phyloP scores from a whole-genome alignment of 2,113 vertebrate genomes.

The Pituophis catenifer region DNA sequence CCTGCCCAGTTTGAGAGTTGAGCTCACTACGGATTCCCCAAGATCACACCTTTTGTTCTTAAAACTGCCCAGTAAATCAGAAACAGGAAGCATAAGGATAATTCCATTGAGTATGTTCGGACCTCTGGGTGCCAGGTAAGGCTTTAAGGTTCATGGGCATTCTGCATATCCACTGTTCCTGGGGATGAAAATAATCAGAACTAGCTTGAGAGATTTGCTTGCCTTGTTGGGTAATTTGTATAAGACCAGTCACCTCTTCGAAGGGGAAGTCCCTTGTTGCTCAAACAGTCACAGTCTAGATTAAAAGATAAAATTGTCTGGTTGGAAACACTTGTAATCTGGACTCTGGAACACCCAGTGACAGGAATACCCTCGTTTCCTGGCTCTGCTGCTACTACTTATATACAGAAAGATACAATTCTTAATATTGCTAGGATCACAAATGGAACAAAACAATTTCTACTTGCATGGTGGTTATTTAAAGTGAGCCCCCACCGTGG shows the following conservation, averaged over 20 bases:
- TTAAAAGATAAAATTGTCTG: not conserved
- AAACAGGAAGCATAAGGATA: not conserved
- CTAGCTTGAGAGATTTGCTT: not conserved
- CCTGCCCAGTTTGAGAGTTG: not conserved
- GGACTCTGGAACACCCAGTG: not conserved
- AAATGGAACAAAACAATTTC: not conserved
- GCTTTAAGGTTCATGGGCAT: not conserved
- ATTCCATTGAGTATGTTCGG: not conserved
- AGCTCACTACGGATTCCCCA: not conserved
- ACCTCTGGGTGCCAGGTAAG: not conserved
- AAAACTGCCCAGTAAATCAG: not conserved
- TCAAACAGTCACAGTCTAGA: not conserved
- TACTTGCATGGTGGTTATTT: not conserved
- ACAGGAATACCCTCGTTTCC: not conserved
- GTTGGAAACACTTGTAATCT: not conserved
- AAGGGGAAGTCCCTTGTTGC: constrained; percentile 3
- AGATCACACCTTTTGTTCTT: not conserved
- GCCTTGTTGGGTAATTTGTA: not conserved
- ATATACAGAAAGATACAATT: not conserved
- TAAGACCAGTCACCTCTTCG: not conserved
- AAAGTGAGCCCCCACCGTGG: not conserved
- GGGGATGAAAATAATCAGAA: not conserved
- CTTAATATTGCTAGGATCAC: not conserved
- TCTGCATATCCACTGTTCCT: not conserved
- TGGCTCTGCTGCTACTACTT: not conserved